phyloP scores from a whole-genome alignment of 2,888 invertebrate genomes.

The Teinopalpus imperialis region DNA sequence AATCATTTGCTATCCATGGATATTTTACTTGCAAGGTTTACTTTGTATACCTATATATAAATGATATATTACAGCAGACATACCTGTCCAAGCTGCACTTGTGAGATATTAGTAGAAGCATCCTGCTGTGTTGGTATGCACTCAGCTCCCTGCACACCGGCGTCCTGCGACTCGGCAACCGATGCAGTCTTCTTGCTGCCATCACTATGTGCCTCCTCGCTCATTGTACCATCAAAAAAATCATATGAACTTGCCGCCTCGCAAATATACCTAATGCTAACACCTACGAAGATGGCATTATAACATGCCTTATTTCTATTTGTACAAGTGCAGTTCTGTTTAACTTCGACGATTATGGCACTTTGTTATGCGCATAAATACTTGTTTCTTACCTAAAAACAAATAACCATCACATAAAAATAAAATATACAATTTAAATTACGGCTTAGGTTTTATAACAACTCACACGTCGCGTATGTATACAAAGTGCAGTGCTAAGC shows the following conservation, averaged over 20 bases:
- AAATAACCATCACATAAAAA: background rate
- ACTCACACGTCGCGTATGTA: constrained; percentile 15
- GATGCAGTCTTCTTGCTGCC: constrained; percentile 53
- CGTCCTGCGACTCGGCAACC: constrained; percentile 38
- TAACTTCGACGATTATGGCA: constrained; percentile 14
- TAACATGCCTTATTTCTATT: constrained; percentile 42
- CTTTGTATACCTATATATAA: too few species aligned
- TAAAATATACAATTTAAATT: background rate
- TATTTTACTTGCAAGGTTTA: too few species aligned
- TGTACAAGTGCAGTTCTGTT: constrained; percentile 42
- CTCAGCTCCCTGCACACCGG: constrained; percentile 35
- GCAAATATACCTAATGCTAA: constrained; percentile 26
- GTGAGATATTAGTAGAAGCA: constrained; percentile 54
- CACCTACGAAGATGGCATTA: constrained; percentile 55
- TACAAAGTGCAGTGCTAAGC: constrained; percentile 34
- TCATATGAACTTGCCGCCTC: constrained; percentile 43
- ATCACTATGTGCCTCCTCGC: constrained; percentile 69
- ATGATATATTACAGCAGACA: too few species aligned
- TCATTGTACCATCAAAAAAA: constrained; percentile 66
- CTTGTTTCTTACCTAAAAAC: constrained; percentile 31
- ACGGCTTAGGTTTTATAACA: background rate
- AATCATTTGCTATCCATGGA: too few species aligned
- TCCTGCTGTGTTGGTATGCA: constrained; percentile 40
- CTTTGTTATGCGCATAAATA: background rate
- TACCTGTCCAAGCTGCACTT: constrained; percentile 55